Evolutionary conservation across 2,888 invertebrate genomes (phyloP).

Genomic region (Nebria salina): DNA sequence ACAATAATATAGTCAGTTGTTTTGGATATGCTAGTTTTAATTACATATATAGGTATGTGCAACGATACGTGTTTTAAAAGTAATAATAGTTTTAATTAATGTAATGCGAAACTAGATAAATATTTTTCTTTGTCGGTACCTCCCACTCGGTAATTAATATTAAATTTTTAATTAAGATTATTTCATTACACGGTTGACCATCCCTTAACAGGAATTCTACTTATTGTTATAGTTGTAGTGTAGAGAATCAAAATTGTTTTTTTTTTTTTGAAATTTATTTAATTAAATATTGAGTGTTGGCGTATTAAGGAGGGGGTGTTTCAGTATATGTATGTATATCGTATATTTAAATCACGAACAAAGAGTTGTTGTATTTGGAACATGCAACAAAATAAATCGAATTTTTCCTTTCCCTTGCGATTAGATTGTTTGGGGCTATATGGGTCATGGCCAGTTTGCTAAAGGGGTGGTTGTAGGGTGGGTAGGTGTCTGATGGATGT

Average conservation of each 20-base stretch:
- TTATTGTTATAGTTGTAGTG: too few species aligned
- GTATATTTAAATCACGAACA: neutral
- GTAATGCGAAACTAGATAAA: neutral
- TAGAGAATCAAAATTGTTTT: too few species aligned
- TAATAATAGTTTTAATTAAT: neutral
- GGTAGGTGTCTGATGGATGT: slow-evolving; percentile 5
- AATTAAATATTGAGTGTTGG: too few species aligned
- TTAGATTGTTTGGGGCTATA: too few species aligned
- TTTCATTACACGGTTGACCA: neutral
- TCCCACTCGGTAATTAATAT: neutral
- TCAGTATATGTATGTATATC: neutral
- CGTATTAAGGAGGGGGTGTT: neutral
- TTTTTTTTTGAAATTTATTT: too few species aligned
- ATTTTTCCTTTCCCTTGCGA: neutral
- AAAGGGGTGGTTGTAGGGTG: neutral
- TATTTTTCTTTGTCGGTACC: neutral
- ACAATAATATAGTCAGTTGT: too few species aligned
- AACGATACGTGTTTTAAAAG: too few species aligned
- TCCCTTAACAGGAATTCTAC: neutral
- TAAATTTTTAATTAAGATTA: neutral
- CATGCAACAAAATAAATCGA: neutral
- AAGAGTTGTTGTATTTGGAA: neutral
- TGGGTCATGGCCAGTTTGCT: neutral
- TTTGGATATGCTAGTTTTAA: too few species aligned
- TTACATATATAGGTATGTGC: too few species aligned